Conservation (phyloP, 1,140 invertebrate species). For the Penaeus chinensis region DNA sequence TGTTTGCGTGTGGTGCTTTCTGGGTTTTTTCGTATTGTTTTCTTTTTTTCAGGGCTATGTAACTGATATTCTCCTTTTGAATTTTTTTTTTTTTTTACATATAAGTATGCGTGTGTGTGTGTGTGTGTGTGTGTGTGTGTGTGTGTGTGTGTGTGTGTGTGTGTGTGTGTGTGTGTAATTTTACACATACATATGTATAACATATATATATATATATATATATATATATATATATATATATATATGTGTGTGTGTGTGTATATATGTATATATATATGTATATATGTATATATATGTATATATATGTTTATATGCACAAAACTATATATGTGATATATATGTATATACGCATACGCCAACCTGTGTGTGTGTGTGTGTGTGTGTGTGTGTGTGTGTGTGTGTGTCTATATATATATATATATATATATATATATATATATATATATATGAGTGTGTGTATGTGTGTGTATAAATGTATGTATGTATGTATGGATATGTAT, state of each 20-base stretch:
- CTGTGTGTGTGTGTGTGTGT: neutral
- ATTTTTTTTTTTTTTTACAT: neutral
- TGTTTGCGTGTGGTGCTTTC: no score
- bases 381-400: neutral
- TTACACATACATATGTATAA: neutral
- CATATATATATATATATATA: neutral
- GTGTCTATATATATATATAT: neutral
- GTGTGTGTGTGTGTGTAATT: neutral
- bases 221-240: neutral
- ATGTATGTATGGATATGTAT: neutral
- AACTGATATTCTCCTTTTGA: no score
- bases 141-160: neutral
- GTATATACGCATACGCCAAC: conserved; percentile 5
- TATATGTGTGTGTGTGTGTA: neutral
- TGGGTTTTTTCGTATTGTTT: no score
- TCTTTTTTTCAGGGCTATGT: no score
- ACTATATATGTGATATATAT: neutral
- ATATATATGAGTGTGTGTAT: neutral
- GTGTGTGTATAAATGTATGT: neutral
- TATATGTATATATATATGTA: neutral
- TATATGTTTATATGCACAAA: neutral
- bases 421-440: neutral
- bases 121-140: neutral
- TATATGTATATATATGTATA: neutral
- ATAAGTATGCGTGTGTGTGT: neutral